Base-by-base conservation (phyloP, 2,113 vertebrate genomes). In the Pachypanchax playfairii region DNA sequence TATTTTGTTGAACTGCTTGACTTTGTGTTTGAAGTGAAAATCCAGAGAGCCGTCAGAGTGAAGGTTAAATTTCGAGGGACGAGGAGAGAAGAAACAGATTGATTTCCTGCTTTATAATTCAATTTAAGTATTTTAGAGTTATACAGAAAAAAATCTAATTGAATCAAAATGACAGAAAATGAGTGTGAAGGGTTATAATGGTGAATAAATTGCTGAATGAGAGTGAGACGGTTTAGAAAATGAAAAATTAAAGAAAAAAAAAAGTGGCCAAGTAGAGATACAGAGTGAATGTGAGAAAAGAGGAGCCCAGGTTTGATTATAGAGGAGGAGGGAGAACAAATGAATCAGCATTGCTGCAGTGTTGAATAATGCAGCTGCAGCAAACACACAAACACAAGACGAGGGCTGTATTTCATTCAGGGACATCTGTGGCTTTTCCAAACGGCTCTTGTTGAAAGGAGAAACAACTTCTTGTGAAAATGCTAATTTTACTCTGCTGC, bases 311-410 rank as follows among this genome's bases (percentile, higher is more conserved):
- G 70, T 83, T 77, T 73, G 70, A 72, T 49, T 49, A 29, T 50
- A 10, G 26, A 78, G 57, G 29, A 42, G 38, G 33, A 58, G 63
- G 42, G 58, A 58, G 74, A 79, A 79, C 52, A 79, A 84, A 73
- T 72, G 79, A 79, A 84, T 86, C 73, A 49, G 79, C 76, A 72
- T 39, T 20, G 66, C 68, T 56, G 17, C 46, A 29, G 42, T 60
- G 56, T 2, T 82, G 76, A 82, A 85, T 85, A 83, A 85, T 83
- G 77, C 69, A 85, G 33, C 46, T 17, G n/a, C 0, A 22, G 31
- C 61, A 66, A 57, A 73, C 68, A 70, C 58, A 69, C 59, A 62
- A 2, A 21, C 48, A 18, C 21, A 69, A 38, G 56, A 65, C 13
- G 12, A 26, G 57, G 35, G 20, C 54, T 13, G 53, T 52, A 31